A percentile compares a stretch with the other conserved stretches of the same genome.
Evolutionary conservation across 2,888 invertebrate species (phyloP).

Genomic region (Lobophora halterata): DNA sequence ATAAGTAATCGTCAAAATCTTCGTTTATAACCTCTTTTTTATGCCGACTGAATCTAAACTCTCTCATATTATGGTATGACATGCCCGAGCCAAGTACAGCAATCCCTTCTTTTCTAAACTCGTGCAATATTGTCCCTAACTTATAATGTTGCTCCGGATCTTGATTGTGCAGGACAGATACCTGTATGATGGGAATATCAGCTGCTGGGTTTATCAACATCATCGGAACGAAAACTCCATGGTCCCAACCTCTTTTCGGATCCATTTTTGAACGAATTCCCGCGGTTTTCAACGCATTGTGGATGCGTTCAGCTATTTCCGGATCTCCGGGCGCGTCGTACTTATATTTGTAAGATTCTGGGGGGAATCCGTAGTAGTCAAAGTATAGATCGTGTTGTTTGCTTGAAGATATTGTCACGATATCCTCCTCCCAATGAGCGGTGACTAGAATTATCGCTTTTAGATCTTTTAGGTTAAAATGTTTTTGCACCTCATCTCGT

Average conservation of each 20-base stretch:
- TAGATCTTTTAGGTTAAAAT: constrained; percentile 58
- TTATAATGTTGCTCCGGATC: constrained; percentile 63
- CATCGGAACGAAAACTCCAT: constrained; percentile 76
- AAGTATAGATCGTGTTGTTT: constrained; percentile 66
- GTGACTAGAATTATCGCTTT: constrained; percentile 71
- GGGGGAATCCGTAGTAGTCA: constrained; percentile 73
- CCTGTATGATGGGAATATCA: constrained; percentile 66
- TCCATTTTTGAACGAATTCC: constrained; percentile 65
- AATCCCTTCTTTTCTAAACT: constrained; percentile 66
- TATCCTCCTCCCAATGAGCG: constrained; percentile 69
- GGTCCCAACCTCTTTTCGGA: constrained; percentile 70
- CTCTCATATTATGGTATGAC: constrained; percentile 75
- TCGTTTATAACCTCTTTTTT: constrained; percentile 52
- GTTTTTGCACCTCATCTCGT: constrained; percentile 62
- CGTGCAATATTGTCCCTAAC: constrained; percentile 54
- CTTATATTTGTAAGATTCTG: constrained; percentile 68
- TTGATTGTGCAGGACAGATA: constrained; percentile 64
- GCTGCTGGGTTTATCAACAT: constrained; percentile 69
- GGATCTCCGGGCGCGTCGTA: constrained; percentile 70
- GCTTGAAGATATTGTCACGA: constrained; percentile 68
- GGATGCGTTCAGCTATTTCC: constrained; percentile 55
- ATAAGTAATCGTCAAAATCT: constrained; percentile 66
- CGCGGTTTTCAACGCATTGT: constrained; percentile 49
- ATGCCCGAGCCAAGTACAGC: constrained; percentile 70
- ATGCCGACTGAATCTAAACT: constrained; percentile 48